Percentiles rank a stretch among this genome's conserved stretches.
Evolutionary conservation across 2,888 invertebrate genomes (phyloP).

Genomic region (Tiliacea citrago): DNA sequence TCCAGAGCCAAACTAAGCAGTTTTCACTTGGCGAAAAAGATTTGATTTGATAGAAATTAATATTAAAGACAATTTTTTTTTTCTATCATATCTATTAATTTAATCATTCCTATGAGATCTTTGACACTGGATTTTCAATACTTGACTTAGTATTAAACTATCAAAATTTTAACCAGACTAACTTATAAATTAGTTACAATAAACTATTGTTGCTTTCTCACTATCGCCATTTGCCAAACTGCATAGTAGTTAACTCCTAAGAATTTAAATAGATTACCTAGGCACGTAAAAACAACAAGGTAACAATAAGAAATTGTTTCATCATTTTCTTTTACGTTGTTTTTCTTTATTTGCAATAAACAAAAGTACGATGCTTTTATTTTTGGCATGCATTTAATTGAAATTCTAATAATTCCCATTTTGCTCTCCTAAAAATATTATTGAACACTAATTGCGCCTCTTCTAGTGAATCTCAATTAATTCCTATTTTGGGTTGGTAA

Average conservation of each 20-base stretch:
- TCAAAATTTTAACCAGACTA: background rate
- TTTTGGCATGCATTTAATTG: too few relatives aligned
- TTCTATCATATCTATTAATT: too few relatives aligned
- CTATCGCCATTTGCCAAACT: conserved; percentile 22
- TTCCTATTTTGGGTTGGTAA: too few relatives aligned
- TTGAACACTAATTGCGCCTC: too few relatives aligned
- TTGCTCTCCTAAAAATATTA: too few relatives aligned
- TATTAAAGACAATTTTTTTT: too few relatives aligned
- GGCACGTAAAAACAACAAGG: conserved; percentile 4
- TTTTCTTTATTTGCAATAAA: background rate
- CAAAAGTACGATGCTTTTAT: too few relatives aligned
- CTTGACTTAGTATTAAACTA: background rate
- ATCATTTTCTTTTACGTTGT: conserved; percentile 5
- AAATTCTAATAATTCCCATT: too few relatives aligned
- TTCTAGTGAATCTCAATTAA: too few relatives aligned
- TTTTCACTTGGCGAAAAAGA: background rate
- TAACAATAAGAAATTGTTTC: conserved; percentile 1
- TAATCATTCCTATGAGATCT: too few relatives aligned
- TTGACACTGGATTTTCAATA: background rate
- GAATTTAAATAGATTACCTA: conserved; percentile 24
- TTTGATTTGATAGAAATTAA: too few relatives aligned
- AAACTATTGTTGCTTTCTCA: conserved; percentile 26
- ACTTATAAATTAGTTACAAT: background rate
- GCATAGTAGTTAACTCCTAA: conserved; percentile 33
- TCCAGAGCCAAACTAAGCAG: background rate